Base-by-base conservation (phyloP, 2,888 invertebrate genomes). In the Aricia artaxerxes region DNA sequence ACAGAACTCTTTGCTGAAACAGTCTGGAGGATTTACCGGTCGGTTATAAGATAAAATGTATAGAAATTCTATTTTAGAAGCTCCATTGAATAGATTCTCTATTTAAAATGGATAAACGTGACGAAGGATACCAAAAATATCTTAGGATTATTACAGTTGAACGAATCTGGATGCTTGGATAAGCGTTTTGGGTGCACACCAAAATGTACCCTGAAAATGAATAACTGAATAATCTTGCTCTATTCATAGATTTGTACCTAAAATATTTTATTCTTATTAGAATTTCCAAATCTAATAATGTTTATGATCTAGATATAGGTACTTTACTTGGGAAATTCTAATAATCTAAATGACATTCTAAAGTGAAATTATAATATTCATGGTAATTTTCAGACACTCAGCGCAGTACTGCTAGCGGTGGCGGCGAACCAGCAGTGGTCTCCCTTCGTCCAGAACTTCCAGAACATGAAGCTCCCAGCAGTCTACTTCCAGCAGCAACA, bases 401-500 rank as follows among this genome's bases (percentile, higher is more conserved):
- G 53, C 76, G 57, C 76, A 35, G 53, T 76, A 13, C 0, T 76
- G 13, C 6, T 49, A 16, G 76, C 16, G 4, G 76, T 53, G 13
- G 35, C 76, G 5, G 76, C 57, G 9, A 57, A 57, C 57, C 76
- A 76, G 53, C 76, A 76, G 35, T 76, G 76, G 76, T 24, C 75
- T 24, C 31, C 75, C 5, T 49, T 31, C n/a, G 73, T 57, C 57
- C 57, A 57, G 57, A 57, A 16, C 38, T 38, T 11, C 69, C 69
- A 53, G 53, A 84, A 84, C 81, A 84, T 81, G 80, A 83, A 84
- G 53, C 80, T 83, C 53, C 86, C 85, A 72, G 79, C 81, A 6
- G 24, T 31, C 7, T 83, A 82, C 78, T 82, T 80, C 75, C 80
- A 83, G 49, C 86, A 87, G 44, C 86, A 87, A 73, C 87, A 88